A percentile compares a stretch with the other conserved stretches of the same genome.
These are phyloP conservation scores for Ligdia adustata DNA, from an alignment of 2,888 invertebrate species.

Conservation along the genomic window DNA sequence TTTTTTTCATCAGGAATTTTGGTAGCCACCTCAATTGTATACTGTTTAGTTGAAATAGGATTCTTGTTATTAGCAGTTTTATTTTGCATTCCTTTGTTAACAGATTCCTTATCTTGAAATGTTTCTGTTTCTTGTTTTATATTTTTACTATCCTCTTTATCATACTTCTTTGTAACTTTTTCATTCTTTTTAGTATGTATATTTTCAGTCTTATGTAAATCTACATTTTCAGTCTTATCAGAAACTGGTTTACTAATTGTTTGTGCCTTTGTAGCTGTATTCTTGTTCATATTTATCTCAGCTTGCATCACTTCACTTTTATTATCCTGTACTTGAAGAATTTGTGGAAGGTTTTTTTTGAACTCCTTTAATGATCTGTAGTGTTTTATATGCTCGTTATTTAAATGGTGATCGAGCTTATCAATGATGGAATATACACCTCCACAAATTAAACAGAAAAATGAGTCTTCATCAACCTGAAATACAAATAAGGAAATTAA, in stretches of 20 bases:
- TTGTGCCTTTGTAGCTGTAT: not conserved
- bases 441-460: slow-evolving; percentile 59
- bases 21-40: no score
- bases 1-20: no score
- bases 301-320: not conserved
- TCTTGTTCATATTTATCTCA: not conserved
- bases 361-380: slow-evolving; percentile 7
- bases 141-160: not conserved
- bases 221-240: not conserved
- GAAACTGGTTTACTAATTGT: not conserved
- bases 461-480: slow-evolving; percentile 52
- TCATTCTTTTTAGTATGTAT: not conserved
- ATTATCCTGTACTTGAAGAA: no score
- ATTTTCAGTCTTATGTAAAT: not conserved
- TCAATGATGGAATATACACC: slow-evolving; percentile 27
- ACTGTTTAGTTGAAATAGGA: no score
- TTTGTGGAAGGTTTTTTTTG: slow-evolving; percentile 3
- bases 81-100: no score
- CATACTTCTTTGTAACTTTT: not conserved
- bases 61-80: no score
- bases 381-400: slow-evolving; percentile 8
- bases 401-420: slow-evolving; percentile 18
- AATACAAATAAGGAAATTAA: no score
- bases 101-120: no score
- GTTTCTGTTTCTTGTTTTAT: not conserved